Evolutionary conservation across 2,113 vertebrate genomes (phyloP), one percentile per base, ranked within the genome.

Genomic region (Tursiops truncatus): DNA sequence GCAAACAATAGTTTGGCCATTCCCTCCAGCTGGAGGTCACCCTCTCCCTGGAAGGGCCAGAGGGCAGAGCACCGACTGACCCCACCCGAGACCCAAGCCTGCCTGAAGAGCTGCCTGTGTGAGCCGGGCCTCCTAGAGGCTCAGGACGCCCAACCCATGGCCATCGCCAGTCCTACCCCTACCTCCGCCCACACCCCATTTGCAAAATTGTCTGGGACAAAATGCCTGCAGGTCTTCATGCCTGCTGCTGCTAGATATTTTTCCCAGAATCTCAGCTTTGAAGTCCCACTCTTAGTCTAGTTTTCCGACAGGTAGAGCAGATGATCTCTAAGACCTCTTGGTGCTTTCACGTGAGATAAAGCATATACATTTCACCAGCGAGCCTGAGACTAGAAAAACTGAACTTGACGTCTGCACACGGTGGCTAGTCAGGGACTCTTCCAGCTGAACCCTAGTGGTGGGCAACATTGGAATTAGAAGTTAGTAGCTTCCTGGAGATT

Each of bases 1-100:
- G 44, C 74, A 93, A 89, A 97, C 96, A 98, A 96, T 98, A 76
- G 80, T 53, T 96, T 96, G 92, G 95, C 96, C 8, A 0, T 79
- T 62, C 38, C 15, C 79, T 76, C 23, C n/a, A n/a, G 82, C 89
- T 67, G 21, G 74, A 94, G 96, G 90, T 96, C 92, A 95, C 68
- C 86, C 33, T 83, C 14, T 56, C 58, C 53, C n/a, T 73, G 56
- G n/a, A 50, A 60, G 38, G 38, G 68, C 26, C 44, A 58, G 47
- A 94, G 88, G 71, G 63, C 12, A 8, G 87, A 36, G 76, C 76
- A 18, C 65, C 3, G 31, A 56, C 82, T 56, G 33, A 95, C 93
- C 84, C 77, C 47, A 20, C 53, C 68, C 8, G 1, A 77, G 80
- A 47, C 28, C 28, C 26, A 47, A 0, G 41, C 53, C 89, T 26